Evolutionary conservation across 1,140 invertebrate species (phyloP).

Genomic region (Gonioctena quinquepunctata): DNA sequence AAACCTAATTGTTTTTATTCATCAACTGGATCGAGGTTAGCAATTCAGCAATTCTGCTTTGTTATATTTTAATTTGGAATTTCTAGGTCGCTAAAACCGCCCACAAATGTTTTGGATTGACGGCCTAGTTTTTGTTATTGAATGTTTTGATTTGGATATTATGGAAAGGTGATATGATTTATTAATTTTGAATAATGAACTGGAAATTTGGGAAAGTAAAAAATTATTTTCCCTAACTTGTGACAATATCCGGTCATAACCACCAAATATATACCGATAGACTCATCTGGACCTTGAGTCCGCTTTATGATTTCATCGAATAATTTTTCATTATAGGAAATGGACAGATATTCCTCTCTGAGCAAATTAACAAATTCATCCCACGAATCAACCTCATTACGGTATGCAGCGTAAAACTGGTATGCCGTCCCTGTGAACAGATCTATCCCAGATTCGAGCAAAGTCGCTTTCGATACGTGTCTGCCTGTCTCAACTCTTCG

Average conservation of each 20-base stretch:
- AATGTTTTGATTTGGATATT: too few species aligned
- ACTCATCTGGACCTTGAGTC: constrained; percentile 21
- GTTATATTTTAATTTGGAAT: too few species aligned
- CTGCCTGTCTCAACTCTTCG: constrained; percentile 8
- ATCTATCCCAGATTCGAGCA: constrained; percentile 25
- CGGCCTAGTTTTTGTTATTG: too few species aligned
- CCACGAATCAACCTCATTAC: constrained; percentile 11
- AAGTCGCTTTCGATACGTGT: neutral
- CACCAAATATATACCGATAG: constrained; percentile 20
- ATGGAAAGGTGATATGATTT: too few species aligned
- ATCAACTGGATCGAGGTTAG: too few species aligned
- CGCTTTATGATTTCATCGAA: constrained; percentile 27
- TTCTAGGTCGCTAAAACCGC: too few species aligned
- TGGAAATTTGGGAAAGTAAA: too few species aligned
- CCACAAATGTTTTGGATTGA: too few species aligned
- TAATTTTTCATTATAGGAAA: constrained; percentile 22
- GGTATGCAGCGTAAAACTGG: constrained; percentile 34
- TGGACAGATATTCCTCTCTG: constrained; percentile 27
- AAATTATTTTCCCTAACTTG: too few species aligned
- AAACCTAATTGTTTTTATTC: too few species aligned
- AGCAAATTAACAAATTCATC: constrained; percentile 26
- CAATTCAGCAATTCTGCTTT: too few species aligned
- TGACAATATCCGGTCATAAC: constrained; percentile 30
- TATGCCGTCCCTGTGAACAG: constrained; percentile 19
- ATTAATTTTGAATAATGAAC: too few species aligned